These are phyloP conservation scores for Epicampocera succincta DNA, from an alignment of 2,888 invertebrate species.

Conservation along the genomic window DNA sequence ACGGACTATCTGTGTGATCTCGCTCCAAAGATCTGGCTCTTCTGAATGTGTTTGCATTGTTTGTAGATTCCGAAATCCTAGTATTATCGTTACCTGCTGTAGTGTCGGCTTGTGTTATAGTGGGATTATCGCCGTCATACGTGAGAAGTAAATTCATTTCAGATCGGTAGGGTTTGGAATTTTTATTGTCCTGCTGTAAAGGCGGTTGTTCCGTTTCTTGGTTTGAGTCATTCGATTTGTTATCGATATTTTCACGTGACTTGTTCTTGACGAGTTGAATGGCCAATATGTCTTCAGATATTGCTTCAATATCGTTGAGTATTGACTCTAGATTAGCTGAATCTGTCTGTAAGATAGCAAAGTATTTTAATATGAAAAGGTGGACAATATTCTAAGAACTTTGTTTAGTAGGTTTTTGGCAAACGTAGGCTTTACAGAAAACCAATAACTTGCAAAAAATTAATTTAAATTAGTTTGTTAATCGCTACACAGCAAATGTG, in stretches of 20 bases:
- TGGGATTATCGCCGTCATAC: slow-evolving; percentile 78
- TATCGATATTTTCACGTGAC: slow-evolving; percentile 75
- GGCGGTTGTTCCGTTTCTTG: slow-evolving; percentile 36
- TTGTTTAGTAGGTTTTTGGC: background rate
- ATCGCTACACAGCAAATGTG: too few species aligned
- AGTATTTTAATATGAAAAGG: background rate
- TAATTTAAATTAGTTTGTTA: too few species aligned
- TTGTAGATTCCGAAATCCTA: background rate
- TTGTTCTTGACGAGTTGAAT: slow-evolving; percentile 79
- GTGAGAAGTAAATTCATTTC: slow-evolving; percentile 81
- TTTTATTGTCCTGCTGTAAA: slow-evolving; percentile 71
- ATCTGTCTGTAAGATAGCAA: slow-evolving; percentile 77
- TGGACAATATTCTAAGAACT: background rate
- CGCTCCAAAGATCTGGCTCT: slow-evolving; percentile 75
- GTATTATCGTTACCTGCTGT: slow-evolving; percentile 49
- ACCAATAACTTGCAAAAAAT: too few species aligned
- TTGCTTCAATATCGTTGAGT: slow-evolving; percentile 86
- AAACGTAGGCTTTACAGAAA: too few species aligned
- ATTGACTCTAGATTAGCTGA: slow-evolving; percentile 87
- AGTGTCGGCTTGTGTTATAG: slow-evolving; percentile 73
- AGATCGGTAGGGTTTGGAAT: slow-evolving; percentile 80
- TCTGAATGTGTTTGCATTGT: slow-evolving; percentile 54
- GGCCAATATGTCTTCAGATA: slow-evolving; percentile 81
- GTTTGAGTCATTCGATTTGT: slow-evolving; percentile 23
- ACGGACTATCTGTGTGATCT: slow-evolving; percentile 78